Percentiles rank a stretch among this genome's conserved stretches.
Conservation (phyloP, 1,140 invertebrate species). For the Cydia strobilella region DNA sequence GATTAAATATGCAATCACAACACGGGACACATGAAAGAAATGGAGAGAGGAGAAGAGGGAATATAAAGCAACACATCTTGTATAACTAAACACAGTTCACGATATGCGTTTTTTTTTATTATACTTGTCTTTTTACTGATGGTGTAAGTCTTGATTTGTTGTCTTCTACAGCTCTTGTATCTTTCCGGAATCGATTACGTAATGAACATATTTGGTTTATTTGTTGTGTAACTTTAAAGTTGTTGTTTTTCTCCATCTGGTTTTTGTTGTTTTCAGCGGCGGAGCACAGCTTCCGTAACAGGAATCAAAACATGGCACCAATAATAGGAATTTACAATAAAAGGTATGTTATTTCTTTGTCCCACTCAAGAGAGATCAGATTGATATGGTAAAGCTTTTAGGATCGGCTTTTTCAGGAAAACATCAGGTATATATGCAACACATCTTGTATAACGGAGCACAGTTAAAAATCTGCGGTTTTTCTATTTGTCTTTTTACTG, state of each 20-base stretch:
- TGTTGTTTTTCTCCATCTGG: background rate
- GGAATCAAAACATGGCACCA: background rate
- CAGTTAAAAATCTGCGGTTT: background rate
- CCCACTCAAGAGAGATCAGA: too few relatives aligned
- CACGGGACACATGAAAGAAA: constrained; percentile 44
- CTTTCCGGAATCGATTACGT: too few relatives aligned
- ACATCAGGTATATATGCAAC: constrained; percentile 33
- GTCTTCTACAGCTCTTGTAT: too few relatives aligned
- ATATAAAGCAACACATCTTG: background rate
- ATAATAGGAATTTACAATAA: constrained; percentile 36
- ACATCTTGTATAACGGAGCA: background rate
- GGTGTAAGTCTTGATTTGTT: too few relatives aligned
- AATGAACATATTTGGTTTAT: too few relatives aligned
- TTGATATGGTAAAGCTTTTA: too few relatives aligned
- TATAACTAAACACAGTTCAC: background rate
- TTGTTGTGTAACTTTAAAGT: background rate
- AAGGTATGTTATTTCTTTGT: too few relatives aligned
- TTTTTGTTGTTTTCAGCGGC: background rate
- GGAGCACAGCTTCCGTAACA: background rate
- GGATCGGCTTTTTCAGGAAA: constrained; percentile 32
- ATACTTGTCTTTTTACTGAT: background rate
- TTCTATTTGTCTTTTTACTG: background rate
- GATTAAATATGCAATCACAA: constrained; percentile 42
- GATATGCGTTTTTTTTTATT: background rate
- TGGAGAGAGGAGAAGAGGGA: background rate